Conservation (phyloP, 2,113 vertebrate genomes). For the Balaeniceps rex region DNA sequence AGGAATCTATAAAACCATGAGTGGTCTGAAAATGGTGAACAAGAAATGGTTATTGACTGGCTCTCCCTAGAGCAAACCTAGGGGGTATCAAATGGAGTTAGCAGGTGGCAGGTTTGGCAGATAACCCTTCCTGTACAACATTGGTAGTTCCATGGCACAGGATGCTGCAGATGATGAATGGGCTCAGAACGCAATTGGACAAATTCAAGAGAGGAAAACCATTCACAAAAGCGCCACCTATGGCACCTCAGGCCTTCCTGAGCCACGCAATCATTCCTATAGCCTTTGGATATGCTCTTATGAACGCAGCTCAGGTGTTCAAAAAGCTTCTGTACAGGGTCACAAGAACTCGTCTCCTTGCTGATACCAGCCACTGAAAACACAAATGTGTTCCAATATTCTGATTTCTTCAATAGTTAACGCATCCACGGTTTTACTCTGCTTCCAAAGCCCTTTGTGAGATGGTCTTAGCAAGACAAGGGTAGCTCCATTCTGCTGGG, state of each 20-base stretch:
- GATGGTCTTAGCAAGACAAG: background rate
- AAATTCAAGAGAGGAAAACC: background rate
- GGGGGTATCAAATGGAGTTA: background rate
- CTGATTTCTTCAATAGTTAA: background rate
- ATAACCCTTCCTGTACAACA: background rate
- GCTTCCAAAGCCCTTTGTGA: background rate
- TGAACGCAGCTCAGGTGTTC: background rate
- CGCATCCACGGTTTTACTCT: background rate
- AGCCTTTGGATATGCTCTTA: background rate
- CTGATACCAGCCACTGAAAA: background rate
- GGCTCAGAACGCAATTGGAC: background rate
- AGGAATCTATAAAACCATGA: background rate
- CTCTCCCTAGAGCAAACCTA: background rate
- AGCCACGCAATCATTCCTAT: background rate
- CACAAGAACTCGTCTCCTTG: background rate
- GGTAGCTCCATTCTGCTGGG: background rate
- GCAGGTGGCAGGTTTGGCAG: background rate
- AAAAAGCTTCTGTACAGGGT: background rate
- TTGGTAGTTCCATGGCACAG: background rate
- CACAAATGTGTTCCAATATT: background rate
- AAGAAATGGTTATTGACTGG: background rate
- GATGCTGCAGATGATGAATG: background rate
- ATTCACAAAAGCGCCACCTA: background rate
- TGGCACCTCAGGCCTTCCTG: background rate
- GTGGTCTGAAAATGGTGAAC: background rate